A percentile compares a stretch with the other conserved stretches of the same genome.
These are phyloP conservation scores for Theristicus caerulescens DNA, from an alignment of 2,113 vertebrate species.

Conservation along the genomic window DNA sequence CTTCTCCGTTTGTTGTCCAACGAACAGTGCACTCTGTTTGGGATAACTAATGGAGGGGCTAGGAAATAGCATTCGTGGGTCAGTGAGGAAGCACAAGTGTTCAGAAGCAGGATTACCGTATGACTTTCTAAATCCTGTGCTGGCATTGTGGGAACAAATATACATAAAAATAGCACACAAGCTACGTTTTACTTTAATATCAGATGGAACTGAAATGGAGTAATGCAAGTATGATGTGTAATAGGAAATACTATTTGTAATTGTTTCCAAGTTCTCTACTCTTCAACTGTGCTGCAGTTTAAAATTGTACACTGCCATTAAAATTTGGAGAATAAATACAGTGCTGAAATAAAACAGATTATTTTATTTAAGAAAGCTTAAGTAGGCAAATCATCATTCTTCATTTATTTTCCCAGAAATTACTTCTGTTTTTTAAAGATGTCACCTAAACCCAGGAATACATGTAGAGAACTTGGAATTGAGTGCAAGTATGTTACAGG, in stretches of 20 bases:
- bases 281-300: not conserved
- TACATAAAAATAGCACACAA: not conserved
- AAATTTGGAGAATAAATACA: not conserved
- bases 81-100: not conserved
- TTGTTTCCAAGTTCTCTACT: not conserved
- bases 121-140: not conserved
- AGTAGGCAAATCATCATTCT: not conserved
- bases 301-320: not conserved
- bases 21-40: not conserved
- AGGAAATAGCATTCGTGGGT: not conserved
- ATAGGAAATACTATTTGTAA: not conserved
- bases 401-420: not conserved
- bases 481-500: not conserved
- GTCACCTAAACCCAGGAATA: not conserved
- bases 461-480: not conserved
- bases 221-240: not conserved
- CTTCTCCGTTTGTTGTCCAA: not conserved
- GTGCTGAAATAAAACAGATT: not conserved
- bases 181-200: not conserved
- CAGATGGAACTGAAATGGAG: not conserved
- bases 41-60: not conserved
- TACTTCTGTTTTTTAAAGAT: not conserved
- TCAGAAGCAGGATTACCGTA: not conserved
- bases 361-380: not conserved
- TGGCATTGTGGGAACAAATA: not conserved